A percentile compares a stretch with the other conserved stretches of the same genome.
Evolutionary conservation across 2,888 invertebrate genomes (phyloP).

Genomic region (Adelphocoris suturalis): DNA sequence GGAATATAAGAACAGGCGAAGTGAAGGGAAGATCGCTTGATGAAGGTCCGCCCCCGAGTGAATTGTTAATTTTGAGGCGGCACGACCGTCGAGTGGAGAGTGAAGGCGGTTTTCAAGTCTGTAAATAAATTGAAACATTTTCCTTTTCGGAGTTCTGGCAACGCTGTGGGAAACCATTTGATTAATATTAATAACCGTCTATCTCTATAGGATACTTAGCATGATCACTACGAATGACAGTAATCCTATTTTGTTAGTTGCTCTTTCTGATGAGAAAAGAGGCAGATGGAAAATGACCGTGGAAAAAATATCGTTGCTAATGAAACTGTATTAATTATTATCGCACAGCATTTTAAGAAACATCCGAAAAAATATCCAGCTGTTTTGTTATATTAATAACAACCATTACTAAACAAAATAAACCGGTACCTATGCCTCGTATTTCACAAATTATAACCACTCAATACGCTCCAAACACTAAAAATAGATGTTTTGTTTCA

Average conservation of each 20-base stretch:
- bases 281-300: neutral
- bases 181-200: slow-evolving; percentile 36
- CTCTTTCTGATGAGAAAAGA: neutral
- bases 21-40: neutral
- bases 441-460: no score
- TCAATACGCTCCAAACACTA: no score
- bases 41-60: slow-evolving; percentile 26
- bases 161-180: neutral
- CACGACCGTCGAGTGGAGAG: neutral
- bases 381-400: no score
- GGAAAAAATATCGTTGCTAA: neutral
- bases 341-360: no score
- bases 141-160: neutral
- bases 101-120: neutral
- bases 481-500: no score
- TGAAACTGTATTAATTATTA: no score
- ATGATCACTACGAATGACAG: neutral
- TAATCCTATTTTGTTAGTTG: neutral
- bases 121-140: slow-evolving; percentile 30
- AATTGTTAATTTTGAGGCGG: slow-evolving; percentile 49
- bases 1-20: neutral
- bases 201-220: neutral
- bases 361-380: no score
- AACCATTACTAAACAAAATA: no score
- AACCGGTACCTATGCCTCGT: no score